Conservation (phyloP, 2,113 vertebrate genomes). For the Mesocricetus auratus region DNA sequence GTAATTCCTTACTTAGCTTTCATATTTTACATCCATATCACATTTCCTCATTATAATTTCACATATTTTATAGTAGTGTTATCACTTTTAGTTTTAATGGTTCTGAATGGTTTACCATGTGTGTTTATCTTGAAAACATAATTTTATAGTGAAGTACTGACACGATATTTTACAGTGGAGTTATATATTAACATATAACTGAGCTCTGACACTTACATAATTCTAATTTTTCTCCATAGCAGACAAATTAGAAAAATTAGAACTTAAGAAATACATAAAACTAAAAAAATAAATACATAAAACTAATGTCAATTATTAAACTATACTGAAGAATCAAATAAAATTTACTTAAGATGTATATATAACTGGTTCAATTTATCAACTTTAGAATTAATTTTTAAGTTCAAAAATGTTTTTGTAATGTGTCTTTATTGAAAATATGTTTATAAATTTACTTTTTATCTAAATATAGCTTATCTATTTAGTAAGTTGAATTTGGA, state of each 20-base stretch:
- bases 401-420: background rate
- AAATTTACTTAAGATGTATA: background rate
- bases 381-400: background rate
- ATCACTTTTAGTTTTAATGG: background rate
- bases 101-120: background rate
- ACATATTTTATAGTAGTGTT: background rate
- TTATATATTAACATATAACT: background rate
- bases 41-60: background rate
- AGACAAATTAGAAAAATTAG: background rate
- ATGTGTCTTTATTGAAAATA: background rate
- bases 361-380: background rate
- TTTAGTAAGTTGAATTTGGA: background rate
- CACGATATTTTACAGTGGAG: background rate
- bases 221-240: background rate
- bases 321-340: background rate
- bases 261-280: background rate
- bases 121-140: slow-evolving; percentile 24
- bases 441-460: background rate
- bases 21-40: background rate
- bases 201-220: background rate
- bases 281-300: background rate
- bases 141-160: background rate
- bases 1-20: background rate
- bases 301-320: background rate
- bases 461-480: background rate